phyloP scores from a whole-genome alignment of 2,113 vertebrate genomes.

The Vanacampus margaritifer region DNA sequence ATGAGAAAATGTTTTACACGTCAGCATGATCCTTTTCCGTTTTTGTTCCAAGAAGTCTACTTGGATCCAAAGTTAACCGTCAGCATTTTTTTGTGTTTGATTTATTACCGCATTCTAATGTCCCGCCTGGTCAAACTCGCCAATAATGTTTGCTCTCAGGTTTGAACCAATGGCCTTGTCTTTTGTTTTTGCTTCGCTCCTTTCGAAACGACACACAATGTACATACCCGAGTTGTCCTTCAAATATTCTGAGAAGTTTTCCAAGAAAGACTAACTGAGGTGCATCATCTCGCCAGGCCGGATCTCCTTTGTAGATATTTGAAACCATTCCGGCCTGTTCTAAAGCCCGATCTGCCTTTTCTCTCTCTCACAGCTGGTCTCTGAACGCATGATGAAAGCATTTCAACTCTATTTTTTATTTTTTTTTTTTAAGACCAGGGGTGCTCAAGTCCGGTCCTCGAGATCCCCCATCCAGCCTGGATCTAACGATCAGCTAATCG shows the following conservation, averaged over 20 bases:
- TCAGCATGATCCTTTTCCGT: constrained; percentile 55
- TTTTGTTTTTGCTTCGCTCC: constrained; percentile 20
- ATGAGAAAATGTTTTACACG: constrained; percentile 4
- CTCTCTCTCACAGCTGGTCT: constrained; percentile 10
- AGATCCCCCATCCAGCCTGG: too few species aligned
- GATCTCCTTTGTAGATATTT: constrained; percentile 15
- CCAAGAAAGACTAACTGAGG: constrained; percentile 51
- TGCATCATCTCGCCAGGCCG: constrained; percentile 59
- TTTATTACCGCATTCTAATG: constrained; percentile 16
- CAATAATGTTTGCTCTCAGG: constrained; percentile 58
- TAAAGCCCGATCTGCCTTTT: constrained; percentile 14
- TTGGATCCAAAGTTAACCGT: not conserved
- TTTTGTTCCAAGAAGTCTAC: constrained; percentile 31
- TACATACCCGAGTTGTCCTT: constrained; percentile 35
- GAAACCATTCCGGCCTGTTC: constrained; percentile 25
- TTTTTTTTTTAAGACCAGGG: too few species aligned
- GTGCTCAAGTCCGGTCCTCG: too few species aligned
- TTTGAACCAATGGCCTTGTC: constrained; percentile 38
- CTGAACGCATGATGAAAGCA: constrained; percentile 25
- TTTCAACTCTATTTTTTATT: constrained; percentile 18
- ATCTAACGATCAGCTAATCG: too few species aligned
- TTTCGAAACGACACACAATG: constrained; percentile 21
- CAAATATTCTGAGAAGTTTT: constrained; percentile 17
- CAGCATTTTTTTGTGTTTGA: not conserved
- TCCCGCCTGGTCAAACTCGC: constrained; percentile 29